Evolutionary conservation across 2,797 vertebrate genomes (phyloP).

Genomic region (Sebastes itinus): DNA sequence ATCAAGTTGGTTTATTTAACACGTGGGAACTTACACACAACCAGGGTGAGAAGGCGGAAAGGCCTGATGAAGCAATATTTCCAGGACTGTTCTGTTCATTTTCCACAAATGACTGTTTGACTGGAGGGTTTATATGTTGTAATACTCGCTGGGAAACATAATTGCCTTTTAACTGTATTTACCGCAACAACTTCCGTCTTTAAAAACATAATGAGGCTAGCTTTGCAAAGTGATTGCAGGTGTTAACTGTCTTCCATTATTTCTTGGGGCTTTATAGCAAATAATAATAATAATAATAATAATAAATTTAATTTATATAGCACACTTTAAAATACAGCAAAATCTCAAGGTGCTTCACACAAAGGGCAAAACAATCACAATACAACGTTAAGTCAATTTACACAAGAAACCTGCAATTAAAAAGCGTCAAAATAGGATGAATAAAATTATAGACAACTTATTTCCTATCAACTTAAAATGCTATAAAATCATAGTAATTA

Average conservation of each 20-base stretch:
- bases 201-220: constrained; percentile 9
- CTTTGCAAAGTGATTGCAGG: constrained; percentile 13
- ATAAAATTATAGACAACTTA: too few relatives aligned
- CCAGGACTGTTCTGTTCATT: constrained; percentile 35
- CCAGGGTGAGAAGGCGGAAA: constrained; percentile 3
- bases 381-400: too few relatives aligned
- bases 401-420: accelerated
- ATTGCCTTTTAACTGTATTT: constrained; percentile 7
- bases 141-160: constrained; percentile 1
- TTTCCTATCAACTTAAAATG: too few relatives aligned
- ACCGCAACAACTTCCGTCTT: constrained; percentile 5
- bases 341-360: too few relatives aligned
- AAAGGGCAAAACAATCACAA: too few relatives aligned
- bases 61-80: constrained; percentile 36
- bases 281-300: neutral
- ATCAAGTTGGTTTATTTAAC: constrained; percentile 33
- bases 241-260: neutral
- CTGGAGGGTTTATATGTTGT: neutral
- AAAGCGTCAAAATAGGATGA: too few relatives aligned
- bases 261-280: neutral
- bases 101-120: constrained; percentile 4
- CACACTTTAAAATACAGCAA: too few relatives aligned
- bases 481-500: too few relatives aligned
- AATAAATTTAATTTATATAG: too few relatives aligned
- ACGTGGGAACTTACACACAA: neutral